Evolutionary conservation across 2,113 vertebrate genomes (phyloP).

Genomic region (Platysteira castanea): DNA sequence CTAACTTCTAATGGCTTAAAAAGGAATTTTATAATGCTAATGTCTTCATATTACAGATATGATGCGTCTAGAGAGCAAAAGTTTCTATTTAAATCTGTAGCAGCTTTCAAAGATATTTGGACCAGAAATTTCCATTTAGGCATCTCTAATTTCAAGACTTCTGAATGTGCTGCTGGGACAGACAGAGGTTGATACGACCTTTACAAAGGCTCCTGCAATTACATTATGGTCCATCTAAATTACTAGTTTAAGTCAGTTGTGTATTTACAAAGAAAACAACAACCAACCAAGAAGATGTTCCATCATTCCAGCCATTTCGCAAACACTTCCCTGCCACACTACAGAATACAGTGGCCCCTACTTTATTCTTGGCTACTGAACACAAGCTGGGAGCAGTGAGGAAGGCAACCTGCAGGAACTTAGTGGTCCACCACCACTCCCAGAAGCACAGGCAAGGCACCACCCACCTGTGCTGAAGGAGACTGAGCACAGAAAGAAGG

Average conservation of each 20-base stretch:
- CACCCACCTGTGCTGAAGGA: background rate
- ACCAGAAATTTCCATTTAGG: constrained; percentile 23
- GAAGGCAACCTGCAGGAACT: background rate
- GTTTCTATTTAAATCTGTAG: background rate
- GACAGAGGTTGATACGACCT: background rate
- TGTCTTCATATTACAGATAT: background rate
- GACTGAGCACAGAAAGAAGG: background rate
- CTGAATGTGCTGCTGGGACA: background rate
- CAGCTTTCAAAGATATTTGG: background rate
- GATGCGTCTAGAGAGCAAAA: background rate
- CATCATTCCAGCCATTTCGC: background rate
- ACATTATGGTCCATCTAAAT: background rate
- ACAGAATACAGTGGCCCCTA: background rate
- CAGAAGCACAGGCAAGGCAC: background rate
- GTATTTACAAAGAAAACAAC: background rate
- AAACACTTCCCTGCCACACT: background rate
- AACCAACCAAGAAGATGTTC: background rate
- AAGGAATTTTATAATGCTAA: constrained; percentile 13
- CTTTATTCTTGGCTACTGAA: background rate
- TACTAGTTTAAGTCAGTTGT: background rate
- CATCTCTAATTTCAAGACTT: background rate
- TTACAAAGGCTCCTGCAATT: background rate
- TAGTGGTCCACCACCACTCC: background rate
- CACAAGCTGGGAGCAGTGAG: background rate
- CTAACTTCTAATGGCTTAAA: constrained; percentile 18